Percentiles rank a stretch among this genome's conserved stretches.
phyloP scores from a whole-genome alignment of 2,888 invertebrate species.

The Entomobrya proxima region DNA sequence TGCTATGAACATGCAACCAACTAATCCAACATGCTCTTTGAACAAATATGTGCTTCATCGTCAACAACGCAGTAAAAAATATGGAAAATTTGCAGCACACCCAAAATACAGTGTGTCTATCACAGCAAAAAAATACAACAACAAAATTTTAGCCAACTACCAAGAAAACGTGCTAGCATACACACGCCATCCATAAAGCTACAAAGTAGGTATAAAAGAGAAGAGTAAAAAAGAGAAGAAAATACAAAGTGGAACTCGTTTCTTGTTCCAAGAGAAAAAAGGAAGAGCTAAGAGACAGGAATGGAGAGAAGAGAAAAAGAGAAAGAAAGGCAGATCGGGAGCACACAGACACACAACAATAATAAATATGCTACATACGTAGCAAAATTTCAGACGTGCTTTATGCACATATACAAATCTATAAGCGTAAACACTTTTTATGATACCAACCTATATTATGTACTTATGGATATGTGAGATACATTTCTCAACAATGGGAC shows the following conservation, averaged over 20 bases:
- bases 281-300: neutral
- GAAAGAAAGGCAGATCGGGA: constrained; percentile 39
- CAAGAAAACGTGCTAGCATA: neutral
- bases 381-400: neutral
- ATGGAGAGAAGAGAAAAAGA: constrained; percentile 21
- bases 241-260: constrained; percentile 24
- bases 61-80: neutral
- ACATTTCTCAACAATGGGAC: neutral
- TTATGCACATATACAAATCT: constrained; percentile 3
- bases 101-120: constrained; percentile 9
- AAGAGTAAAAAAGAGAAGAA: constrained; percentile 1
- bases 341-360: constrained; percentile 24
- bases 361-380: constrained; percentile 34
- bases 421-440: neutral
- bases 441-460: neutral
- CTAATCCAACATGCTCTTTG: constrained; percentile 17
- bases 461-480: neutral
- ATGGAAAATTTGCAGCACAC: neutral
- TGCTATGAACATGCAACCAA: constrained; percentile 1
- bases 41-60: neutral
- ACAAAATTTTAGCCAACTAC: neutral
- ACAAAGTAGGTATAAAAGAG: neutral
- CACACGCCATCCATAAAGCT: neutral
- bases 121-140: neutral
- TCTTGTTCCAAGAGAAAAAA: constrained; percentile 27